A percentile compares a stretch with the other conserved stretches of the same genome.
Evolutionary conservation across 2,797 vertebrate genomes (phyloP).

Genomic region (Lycodopsis pacificus): DNA sequence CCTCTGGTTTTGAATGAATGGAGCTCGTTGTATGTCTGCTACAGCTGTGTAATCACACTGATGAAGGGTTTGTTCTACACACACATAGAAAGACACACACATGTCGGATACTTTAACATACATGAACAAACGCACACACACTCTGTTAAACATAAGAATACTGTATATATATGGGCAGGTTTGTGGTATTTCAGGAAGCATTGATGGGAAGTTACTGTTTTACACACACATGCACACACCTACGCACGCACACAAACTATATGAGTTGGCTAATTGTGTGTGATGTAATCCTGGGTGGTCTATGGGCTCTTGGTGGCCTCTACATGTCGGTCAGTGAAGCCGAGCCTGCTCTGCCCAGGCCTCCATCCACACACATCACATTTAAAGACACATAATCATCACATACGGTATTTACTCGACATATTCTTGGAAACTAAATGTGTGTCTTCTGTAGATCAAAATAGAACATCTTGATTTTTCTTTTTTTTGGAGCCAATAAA

Average conservation of each 20-base stretch:
- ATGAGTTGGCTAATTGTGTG: slow-evolving; percentile 40
- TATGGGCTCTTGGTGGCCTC: slow-evolving; percentile 48
- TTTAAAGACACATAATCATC: slow-evolving; percentile 52
- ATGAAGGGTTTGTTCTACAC: slow-evolving; percentile 69
- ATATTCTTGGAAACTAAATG: slow-evolving; percentile 33
- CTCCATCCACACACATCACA: slow-evolving; percentile 38
- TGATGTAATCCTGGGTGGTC: slow-evolving; percentile 72
- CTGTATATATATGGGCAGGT: slow-evolving; percentile 8
- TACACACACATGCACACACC: not conserved
- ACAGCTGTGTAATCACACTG: slow-evolving; percentile 81
- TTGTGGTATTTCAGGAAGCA: slow-evolving; percentile 16
- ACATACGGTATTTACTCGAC: slow-evolving; percentile 23
- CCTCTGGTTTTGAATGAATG: slow-evolving; percentile 72
- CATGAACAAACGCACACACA: slow-evolving; percentile 28
- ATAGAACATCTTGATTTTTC: slow-evolving; percentile 17
- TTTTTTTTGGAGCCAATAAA: slow-evolving; percentile 21
- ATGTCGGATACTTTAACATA: slow-evolving; percentile 27
- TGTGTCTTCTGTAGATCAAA: slow-evolving; percentile 11
- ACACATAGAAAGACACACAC: slow-evolving; percentile 22
- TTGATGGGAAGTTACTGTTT: slow-evolving; percentile 12
- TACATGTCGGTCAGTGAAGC: slow-evolving; percentile 45
- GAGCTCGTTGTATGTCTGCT: slow-evolving; percentile 74
- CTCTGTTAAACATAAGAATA: slow-evolving; percentile 35
- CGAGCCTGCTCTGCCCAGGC: slow-evolving; percentile 22
- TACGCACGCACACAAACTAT: not conserved